A percentile compares a stretch with the other conserved stretches of the same genome.
These are phyloP conservation scores for Cynopterus brachyotis DNA, from an alignment of 2,113 vertebrate genomes.

Conservation along the genomic window DNA sequence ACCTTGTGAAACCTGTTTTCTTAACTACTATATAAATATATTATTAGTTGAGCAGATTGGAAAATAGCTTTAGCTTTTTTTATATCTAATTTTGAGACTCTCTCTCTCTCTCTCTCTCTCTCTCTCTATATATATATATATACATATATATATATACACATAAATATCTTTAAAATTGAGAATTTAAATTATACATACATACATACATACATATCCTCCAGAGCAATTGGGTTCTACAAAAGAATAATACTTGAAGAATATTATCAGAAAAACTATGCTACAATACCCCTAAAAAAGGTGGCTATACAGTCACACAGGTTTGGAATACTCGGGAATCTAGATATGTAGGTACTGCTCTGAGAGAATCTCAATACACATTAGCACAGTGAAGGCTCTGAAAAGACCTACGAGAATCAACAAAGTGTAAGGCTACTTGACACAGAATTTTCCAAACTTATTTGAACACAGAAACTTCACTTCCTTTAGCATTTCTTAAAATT, in stretches of 20 bases:
- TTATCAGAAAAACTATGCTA: background rate
- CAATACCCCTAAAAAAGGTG: background rate
- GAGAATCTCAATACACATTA: background rate
- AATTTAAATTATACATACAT: background rate
- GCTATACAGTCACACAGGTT: background rate
- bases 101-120: no score
- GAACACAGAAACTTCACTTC: background rate
- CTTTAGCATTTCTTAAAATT: background rate
- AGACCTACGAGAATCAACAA: background rate
- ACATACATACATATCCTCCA: background rate
- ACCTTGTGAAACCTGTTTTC: conserved; percentile 27
- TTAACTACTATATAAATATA: conserved; percentile 9
- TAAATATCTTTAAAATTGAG: background rate
- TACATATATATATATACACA: background rate
- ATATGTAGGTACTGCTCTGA: background rate
- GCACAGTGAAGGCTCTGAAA: background rate
- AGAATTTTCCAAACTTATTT: background rate
- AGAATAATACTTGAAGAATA: conserved; percentile 2
- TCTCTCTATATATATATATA: no score
- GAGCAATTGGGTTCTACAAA: background rate
- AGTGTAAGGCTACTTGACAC: background rate
- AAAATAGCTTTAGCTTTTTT: conserved; percentile 26
- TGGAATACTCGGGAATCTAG: background rate
- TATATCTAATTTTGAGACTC: background rate
- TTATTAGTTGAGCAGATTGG: conserved; percentile 32